Evolutionary conservation across 2,113 vertebrate genomes (phyloP).

Genomic region (Gulo gulo): DNA sequence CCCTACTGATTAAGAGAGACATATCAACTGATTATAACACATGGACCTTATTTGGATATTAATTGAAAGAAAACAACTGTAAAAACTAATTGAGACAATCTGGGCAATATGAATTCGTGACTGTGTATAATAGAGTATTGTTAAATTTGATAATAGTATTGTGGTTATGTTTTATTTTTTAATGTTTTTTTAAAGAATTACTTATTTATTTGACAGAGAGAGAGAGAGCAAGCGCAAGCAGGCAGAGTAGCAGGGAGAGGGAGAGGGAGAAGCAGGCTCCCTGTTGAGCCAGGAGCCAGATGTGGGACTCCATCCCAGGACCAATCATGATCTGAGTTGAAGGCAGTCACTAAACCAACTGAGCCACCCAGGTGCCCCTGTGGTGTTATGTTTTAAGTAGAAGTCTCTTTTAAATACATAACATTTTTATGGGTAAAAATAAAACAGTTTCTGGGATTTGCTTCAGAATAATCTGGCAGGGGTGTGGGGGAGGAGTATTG

Average conservation of each 20-base stretch:
- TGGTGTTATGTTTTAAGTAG: conserved; percentile 12
- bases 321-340: background rate
- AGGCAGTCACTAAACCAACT: background rate
- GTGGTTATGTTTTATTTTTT: background rate
- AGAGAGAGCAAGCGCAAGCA: background rate
- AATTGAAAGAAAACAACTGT: background rate
- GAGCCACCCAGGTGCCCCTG: background rate
- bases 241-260: background rate
- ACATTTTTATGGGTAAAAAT: conserved; percentile 33
- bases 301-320: background rate
- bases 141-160: conserved; percentile 20
- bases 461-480: conserved; percentile 24
- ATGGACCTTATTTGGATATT: background rate
- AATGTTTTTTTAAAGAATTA: background rate
- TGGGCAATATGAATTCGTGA: background rate
- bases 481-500: background rate
- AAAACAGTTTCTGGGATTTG: conserved; percentile 26
- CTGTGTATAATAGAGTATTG: background rate
- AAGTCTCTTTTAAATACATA: background rate
- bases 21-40: background rate
- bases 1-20: background rate
- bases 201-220: background rate
- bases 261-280: background rate
- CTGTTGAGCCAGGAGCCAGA: background rate
- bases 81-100: background rate